Evolutionary conservation across 2,113 vertebrate genomes (phyloP), one percentile per base, ranked within the genome.

Genomic region (Macquaria australasica): DNA sequence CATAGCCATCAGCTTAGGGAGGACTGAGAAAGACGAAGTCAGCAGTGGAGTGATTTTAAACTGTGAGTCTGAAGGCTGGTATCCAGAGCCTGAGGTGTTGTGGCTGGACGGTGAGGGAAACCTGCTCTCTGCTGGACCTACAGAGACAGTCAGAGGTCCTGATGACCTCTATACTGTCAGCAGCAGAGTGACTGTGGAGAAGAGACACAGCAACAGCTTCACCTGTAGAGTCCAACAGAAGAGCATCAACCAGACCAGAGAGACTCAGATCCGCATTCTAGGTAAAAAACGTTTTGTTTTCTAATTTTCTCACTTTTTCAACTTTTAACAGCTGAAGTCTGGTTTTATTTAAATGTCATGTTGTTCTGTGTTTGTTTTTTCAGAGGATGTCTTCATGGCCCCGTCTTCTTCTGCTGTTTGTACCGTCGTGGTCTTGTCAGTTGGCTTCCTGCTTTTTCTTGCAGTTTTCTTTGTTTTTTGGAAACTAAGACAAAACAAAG

Each of bases 181-280:
- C 62, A 64, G 62, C 8, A 64, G 62, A 64, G 34, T 64, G 62
- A 64, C 62, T 64, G 34, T 64, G 62, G 62, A 64, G 50, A 51
- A 51, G 18, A 51, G 18, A 64, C 62, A 39, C 20, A 12, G 18
- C 34, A 64, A 12, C 60, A 37, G 3, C 31, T 64, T 64, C 62
- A 64, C 18, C 62, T 64, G 62, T 39, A 64, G 34, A 66, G 63
- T 66, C 63, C 63, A 66, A 23, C 68, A 70, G 68, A 53, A 51
- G 9, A 12, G 34, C 28, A 70, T 34, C 68, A 70, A 8, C 50
- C 50, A 60, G 15, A 34, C 15, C 15, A 31, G 14, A 60, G 59
- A 60, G 28, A 34, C 28, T 18, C 0, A 60, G 0, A 18, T 60
- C 6, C 6, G 1, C 1, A 18, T 34, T 31, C 7, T 3, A 60